phyloP scores from a whole-genome alignment of 1,140 invertebrate species.

The Lepidostoma basale region DNA sequence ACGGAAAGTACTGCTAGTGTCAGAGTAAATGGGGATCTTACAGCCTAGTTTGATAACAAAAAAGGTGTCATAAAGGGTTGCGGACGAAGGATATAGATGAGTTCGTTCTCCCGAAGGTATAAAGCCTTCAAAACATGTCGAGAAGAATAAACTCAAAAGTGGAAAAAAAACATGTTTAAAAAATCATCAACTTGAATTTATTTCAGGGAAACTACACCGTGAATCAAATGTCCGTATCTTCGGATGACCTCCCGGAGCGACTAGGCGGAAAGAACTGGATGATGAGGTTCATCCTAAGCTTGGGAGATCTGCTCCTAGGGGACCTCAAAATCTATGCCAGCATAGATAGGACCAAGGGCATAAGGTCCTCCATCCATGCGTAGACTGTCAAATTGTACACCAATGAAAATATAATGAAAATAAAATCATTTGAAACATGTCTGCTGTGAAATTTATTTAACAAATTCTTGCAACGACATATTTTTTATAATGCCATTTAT shows the following conservation, averaged over 20 bases:
- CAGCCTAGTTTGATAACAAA: too few relatives aligned
- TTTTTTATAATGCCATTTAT: not conserved
- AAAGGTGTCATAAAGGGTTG: too few relatives aligned
- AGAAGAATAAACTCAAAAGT: too few relatives aligned
- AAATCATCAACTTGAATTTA: too few relatives aligned
- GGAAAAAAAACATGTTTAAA: too few relatives aligned
- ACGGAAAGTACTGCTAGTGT: too few relatives aligned
- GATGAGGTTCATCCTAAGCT: slow-evolving; percentile 6
- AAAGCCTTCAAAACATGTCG: too few relatives aligned
- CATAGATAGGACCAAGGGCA: slow-evolving; percentile 15
- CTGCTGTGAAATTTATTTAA: not conserved
- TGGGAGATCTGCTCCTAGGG: not conserved
- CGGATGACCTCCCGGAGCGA: slow-evolving; percentile 18
- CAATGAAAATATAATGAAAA: too few relatives aligned
- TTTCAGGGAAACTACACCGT: slow-evolving; percentile 11
- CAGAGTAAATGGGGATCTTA: too few relatives aligned
- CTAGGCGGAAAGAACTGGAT: slow-evolving; percentile 14
- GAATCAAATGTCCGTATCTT: not conserved
- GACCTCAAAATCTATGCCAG: slow-evolving; percentile 17
- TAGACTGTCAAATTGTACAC: too few relatives aligned
- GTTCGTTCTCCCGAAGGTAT: too few relatives aligned
- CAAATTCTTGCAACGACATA: not conserved
- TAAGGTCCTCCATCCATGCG: not conserved
- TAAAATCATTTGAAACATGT: not conserved
- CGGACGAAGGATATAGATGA: too few relatives aligned